Evolutionary conservation across 2,888 invertebrate genomes (phyloP).

Genomic region (Melinaea menophilus): DNA sequence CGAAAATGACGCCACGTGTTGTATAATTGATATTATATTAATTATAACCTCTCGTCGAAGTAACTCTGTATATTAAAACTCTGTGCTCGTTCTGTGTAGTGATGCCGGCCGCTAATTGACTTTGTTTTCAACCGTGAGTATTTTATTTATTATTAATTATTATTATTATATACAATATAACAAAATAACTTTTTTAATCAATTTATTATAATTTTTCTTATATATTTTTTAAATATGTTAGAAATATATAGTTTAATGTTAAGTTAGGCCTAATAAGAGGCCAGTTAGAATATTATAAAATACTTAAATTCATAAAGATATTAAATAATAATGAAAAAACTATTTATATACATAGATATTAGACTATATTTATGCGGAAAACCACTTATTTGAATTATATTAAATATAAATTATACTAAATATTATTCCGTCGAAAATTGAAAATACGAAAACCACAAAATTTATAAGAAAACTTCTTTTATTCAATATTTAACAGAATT

Average conservation of each 20-base stretch:
- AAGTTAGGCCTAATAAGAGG: neutral
- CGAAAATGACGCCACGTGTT: conserved; percentile 66
- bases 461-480: too few species aligned
- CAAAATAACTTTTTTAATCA: neutral
- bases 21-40: conserved; percentile 59
- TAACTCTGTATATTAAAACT: conserved; percentile 14
- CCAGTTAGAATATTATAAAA: neutral
- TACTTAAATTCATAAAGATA: conserved; percentile 1
- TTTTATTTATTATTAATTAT: neutral
- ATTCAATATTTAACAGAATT: too few species aligned
- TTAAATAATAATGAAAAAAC: neutral
- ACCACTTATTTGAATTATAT: too few species aligned
- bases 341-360: neutral
- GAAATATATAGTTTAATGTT: neutral
- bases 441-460: too few species aligned
- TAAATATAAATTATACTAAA: too few species aligned
- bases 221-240: neutral
- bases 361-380: too few species aligned
- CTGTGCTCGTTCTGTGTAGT: conserved; percentile 60
- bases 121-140: conserved; percentile 59
- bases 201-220: neutral
- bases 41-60: conserved; percentile 56
- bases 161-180: too few species aligned
- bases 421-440: too few species aligned
- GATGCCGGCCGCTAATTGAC: conserved; percentile 62